These are phyloP conservation scores for Malaclemys terrapin DNA, from an alignment of 2,113 vertebrate species.

Conservation along the genomic window DNA sequence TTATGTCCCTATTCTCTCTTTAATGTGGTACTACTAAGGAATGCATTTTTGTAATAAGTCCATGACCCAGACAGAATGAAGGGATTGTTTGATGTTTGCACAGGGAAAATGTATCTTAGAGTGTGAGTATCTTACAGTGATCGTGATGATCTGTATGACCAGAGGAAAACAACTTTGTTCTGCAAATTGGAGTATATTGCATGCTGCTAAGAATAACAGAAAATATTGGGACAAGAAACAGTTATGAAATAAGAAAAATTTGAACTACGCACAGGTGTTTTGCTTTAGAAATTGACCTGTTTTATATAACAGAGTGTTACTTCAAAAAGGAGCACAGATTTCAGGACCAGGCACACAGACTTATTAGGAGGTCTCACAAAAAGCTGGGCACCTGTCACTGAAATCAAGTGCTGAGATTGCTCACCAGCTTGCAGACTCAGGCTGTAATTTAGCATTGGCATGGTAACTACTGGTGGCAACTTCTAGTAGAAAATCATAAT, in stretches of 20 bases:
- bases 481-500: not conserved
- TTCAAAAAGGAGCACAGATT: not conserved
- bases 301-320: slow-evolving; percentile 25
- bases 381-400: not conserved
- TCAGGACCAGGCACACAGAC: no score
- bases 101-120: not conserved
- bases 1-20: not conserved
- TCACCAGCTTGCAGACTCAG: not conserved
- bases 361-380: no score
- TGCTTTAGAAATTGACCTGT: slow-evolving; percentile 4
- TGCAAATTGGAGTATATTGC: not conserved
- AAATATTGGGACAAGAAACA: not conserved
- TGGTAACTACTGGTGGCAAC: not conserved
- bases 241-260: not conserved
- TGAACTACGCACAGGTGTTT: not conserved
- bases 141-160: not conserved
- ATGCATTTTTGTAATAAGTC: not conserved
- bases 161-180: not conserved
- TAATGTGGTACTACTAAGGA: not conserved
- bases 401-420: not conserved
- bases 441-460: not conserved
- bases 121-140: not conserved
- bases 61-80: not conserved
- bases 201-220: not conserved
- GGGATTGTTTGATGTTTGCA: not conserved